These are phyloP conservation scores for Magallana gigas DNA, from an alignment of 1,140 invertebrate genomes.

Conservation along the genomic window DNA sequence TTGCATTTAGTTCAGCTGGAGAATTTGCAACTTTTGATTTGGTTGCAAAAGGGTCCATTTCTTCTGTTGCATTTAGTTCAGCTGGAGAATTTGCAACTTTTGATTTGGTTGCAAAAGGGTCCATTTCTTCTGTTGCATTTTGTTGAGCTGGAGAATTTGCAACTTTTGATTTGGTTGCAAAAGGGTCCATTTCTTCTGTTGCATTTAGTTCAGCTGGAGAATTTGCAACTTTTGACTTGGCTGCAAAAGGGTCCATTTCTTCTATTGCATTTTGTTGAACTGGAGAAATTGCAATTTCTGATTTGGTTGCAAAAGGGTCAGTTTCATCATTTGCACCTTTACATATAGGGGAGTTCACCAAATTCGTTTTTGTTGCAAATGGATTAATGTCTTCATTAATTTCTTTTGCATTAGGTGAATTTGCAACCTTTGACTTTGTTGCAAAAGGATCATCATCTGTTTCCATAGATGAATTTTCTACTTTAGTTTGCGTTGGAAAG, in stretches of 20 bases:
- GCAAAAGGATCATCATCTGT: constrained; percentile 14
- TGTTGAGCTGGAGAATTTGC: constrained; percentile 37
- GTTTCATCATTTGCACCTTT: not conserved
- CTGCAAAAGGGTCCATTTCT: constrained; percentile 39
- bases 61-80: too few species aligned
- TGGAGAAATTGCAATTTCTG: constrained; percentile 32
- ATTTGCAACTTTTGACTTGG: not conserved
- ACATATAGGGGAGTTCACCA: constrained; percentile 40
- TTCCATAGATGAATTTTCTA: constrained; percentile 41
- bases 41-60: too few species aligned
- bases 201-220: constrained; percentile 29
- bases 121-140: not conserved
- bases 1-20: not conserved
- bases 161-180: constrained; percentile 25
- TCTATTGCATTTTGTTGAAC: not conserved
- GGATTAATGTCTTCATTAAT: not conserved
- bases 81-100: constrained; percentile 45
- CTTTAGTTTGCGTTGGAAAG: constrained; percentile 44
- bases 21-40: too few species aligned
- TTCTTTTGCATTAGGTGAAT: constrained; percentile 21
- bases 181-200: constrained; percentile 9
- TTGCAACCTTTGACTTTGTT: constrained; percentile 33
- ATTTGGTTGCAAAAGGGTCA: constrained; percentile 40
- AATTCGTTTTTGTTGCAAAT: constrained; percentile 38
- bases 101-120: constrained; percentile 38